Base-by-base conservation (phyloP, 92 coral and sea anemone genomes). In the Zoanthus sociatus region DNA sequence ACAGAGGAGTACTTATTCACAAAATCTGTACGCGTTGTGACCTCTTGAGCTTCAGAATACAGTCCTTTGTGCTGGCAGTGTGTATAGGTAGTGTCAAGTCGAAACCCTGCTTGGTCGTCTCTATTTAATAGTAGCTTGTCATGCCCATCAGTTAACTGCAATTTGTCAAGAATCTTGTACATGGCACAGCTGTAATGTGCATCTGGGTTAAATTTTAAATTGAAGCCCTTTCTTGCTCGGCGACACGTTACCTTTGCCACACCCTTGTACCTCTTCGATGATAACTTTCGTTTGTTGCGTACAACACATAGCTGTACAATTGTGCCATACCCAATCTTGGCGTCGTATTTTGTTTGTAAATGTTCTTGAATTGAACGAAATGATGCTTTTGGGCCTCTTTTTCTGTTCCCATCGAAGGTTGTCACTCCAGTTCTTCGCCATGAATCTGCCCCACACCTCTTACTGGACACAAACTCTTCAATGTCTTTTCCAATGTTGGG, bases 161-260 rank as follows among this genome's bases (percentile, higher is more conserved):
- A 44, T 77, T 76, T 56, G 71, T 86, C 89, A 76, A 86, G 89
- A 48, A 81, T 56, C 87, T 88, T 82, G 75, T 88, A 61, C 69
- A 61, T 61, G 69, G 69, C 69, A 61, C 26, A 61, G 69, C 69
- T 61, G 69, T 61, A 88, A 71, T 90, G 93, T 30, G 84, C 93
- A 86, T 87, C 90, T 18, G 93, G 90, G 70, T 90, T 90, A 82
- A 90, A 45, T 32, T 77, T 78, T 20, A 90, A 42, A 44, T 87
- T 30, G 68, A 90, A 90, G 14, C 93, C 93, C 58, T 90, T 87
- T 53, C 90, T 67, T 72, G 93, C 72, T 87, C 90, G 87, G 54
- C 88, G 76, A 79, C 93, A 90, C 14, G 90, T 90, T 71, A 90
- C 84, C 72, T 67, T 72, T 46, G 93, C 93, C 47, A 90, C 88